These are phyloP conservation scores for Malacosoma neustria DNA, from an alignment of 2,888 invertebrate species.

Conservation along the genomic window DNA sequence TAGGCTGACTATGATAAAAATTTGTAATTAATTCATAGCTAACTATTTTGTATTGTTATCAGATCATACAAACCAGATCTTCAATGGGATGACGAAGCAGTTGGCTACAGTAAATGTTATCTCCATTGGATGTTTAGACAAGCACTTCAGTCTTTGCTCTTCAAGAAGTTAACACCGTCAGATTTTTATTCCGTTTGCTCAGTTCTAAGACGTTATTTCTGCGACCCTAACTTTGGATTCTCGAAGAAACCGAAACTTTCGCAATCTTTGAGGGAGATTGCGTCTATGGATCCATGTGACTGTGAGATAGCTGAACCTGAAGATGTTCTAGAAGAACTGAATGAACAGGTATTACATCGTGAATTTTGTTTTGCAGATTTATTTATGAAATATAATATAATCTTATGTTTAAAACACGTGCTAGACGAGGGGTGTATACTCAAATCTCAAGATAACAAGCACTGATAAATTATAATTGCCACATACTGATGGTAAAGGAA, in stretches of 20 bases:
- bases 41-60: too few species aligned
- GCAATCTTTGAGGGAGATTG: conserved; percentile 28
- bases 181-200: conserved; percentile 31
- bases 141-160: conserved; percentile 40
- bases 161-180: conserved; percentile 21
- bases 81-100: conserved; percentile 36
- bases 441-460: too few species aligned
- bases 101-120: conserved; percentile 36
- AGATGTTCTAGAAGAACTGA: conserved; percentile 24
- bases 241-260: conserved; percentile 32
- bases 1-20: too few species aligned
- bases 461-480: too few species aligned
- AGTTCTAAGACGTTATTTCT: conserved; percentile 38
- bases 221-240: conserved; percentile 56
- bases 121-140: conserved; percentile 63
- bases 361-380: too few species aligned
- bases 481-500: neutral
- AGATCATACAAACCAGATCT: conserved; percentile 59
- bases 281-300: conserved; percentile 41
- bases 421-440: too few species aligned
- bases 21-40: too few species aligned
- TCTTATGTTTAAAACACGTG: too few species aligned
- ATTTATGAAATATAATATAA: too few species aligned
- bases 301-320: conserved; percentile 41
- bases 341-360: conserved; percentile 31